phyloP scores from a whole-genome alignment of 2,797 vertebrate species.

The Danio aesculapii region DNA sequence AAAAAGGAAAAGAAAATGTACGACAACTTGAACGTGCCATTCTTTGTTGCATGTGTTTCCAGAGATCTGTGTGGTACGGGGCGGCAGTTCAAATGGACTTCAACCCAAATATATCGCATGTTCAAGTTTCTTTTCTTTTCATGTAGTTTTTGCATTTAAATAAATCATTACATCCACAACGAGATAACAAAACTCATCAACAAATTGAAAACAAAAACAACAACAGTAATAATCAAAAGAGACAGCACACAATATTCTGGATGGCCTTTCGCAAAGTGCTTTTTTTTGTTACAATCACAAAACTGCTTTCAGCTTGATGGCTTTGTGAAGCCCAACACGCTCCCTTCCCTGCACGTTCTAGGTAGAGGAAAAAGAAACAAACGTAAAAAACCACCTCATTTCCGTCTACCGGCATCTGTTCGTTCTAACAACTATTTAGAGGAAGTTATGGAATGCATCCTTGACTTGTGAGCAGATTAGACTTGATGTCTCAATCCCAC shows the following conservation, averaged over 20 bases:
- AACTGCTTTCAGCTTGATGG: conserved; percentile 76
- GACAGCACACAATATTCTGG: conserved; percentile 76
- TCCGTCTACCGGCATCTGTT: conserved; percentile 36
- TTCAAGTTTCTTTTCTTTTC: conserved; percentile 77
- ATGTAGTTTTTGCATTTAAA: conserved; percentile 78
- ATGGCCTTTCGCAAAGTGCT: conserved; percentile 85
- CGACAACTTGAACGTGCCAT: conserved; percentile 24
- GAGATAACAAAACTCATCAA: conserved; percentile 68
- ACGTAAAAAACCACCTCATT: conserved; percentile 25
- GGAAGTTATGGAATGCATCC: conserved; percentile 80
- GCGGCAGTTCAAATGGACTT: conserved; percentile 71
- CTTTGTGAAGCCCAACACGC: conserved; percentile 62
- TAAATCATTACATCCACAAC: conserved; percentile 72
- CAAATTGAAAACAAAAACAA: conserved; percentile 61
- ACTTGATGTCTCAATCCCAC: conserved; percentile 59
- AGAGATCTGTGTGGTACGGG: conserved; percentile 69
- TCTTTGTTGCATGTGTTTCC: conserved; percentile 53
- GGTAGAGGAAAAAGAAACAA: conserved; percentile 59
- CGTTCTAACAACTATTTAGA: conserved; percentile 63
- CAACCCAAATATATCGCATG: conserved; percentile 76
- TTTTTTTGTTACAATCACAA: conserved; percentile 81
- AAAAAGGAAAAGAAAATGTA: conserved; percentile 25
- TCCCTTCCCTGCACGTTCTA: conserved; percentile 59
- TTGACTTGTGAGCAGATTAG: conserved; percentile 68
- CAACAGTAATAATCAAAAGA: conserved; percentile 72